Conservation (phyloP, 2,797 vertebrate genomes). For the Rhyacichthys aspro region DNA sequence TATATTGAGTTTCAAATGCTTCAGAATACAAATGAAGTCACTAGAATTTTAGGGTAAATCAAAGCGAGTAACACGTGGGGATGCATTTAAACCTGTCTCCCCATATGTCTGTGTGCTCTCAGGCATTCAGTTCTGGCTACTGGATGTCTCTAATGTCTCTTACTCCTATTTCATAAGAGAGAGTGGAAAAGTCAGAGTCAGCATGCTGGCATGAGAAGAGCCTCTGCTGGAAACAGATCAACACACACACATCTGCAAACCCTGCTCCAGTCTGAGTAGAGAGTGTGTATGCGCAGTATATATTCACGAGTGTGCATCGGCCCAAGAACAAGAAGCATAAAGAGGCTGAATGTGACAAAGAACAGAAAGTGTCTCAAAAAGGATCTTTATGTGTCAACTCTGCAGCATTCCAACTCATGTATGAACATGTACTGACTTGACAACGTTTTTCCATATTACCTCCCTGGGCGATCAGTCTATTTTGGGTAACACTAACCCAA, state of each 20-base stretch:
- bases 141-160: conserved; percentile 67
- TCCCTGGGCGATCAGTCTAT: no score
- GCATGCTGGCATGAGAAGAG: conserved; percentile 73
- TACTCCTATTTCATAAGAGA: conserved; percentile 78
- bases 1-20: no score
- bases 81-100: conserved; percentile 28
- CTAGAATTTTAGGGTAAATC: neutral
- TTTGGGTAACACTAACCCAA: no score
- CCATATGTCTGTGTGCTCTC: conserved; percentile 26
- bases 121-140: conserved; percentile 61
- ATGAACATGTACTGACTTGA: neutral
- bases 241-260: conserved; percentile 78
- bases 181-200: conserved; percentile 82
- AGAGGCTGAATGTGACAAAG: conserved; percentile 3
- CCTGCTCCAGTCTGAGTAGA: conserved; percentile 24
- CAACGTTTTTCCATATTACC: no score
- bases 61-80: neutral
- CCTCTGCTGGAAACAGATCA: conserved; percentile 69
- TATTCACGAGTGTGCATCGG: conserved; percentile 34
- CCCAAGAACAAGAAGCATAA: conserved; percentile 17
- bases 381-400: conserved; percentile 26
- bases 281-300: conserved; percentile 18
- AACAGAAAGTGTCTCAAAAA: conserved; percentile 25
- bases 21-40: neutral
- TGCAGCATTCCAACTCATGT: conserved; percentile 15